Base-by-base conservation (phyloP, 2,797 vertebrate genomes). In the Pterois miles region DNA sequence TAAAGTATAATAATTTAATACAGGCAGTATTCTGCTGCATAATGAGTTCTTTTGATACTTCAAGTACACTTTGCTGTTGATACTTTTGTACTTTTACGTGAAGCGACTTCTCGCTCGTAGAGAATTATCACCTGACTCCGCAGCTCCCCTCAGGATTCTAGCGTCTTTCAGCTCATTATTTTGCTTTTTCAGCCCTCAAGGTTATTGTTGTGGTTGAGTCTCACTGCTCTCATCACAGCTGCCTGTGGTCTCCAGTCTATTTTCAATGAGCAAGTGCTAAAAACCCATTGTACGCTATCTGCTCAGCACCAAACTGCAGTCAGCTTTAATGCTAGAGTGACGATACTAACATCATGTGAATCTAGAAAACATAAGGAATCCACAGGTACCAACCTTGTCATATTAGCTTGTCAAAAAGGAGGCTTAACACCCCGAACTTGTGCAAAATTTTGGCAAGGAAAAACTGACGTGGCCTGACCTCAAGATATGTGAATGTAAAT, bases 361-460 rank as follows among this genome's bases (percentile, higher is more conserved):
- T 18, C 1, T 8, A 18, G 0, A 18, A 43, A 43, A 43, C 3
- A 16, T 43, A 20, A 0, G 16, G 40, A 18, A 2, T 13, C 4
- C 40, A 43, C 1, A 18, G 40, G 40, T 43, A 0, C 40, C 40
- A 43, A 43, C 40, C 0, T 8, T 20, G 40, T 43, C 7, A 20
- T 43, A 18, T 16, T 20, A 20, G 40, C 16, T 43, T 43, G 40
- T 4, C 6, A 7, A 0, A 0, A 43, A 7, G 40, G 40, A 43
- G 16, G 40, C 3, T 43, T 18, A 43, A 43, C 40, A 1, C 40
- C 18, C 3, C 16, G 18, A 43, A 43, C 40, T 43, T 3, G 40
- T 1, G 1, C 40, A 11, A 36, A 36, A 36, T 12, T 36, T 43
- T 43, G 1, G 0, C 3, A 16, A 18, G 40, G 40, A 43, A 43